Conservation (phyloP, 2,888 invertebrate genomes). For the Fragum fragum region DNA sequence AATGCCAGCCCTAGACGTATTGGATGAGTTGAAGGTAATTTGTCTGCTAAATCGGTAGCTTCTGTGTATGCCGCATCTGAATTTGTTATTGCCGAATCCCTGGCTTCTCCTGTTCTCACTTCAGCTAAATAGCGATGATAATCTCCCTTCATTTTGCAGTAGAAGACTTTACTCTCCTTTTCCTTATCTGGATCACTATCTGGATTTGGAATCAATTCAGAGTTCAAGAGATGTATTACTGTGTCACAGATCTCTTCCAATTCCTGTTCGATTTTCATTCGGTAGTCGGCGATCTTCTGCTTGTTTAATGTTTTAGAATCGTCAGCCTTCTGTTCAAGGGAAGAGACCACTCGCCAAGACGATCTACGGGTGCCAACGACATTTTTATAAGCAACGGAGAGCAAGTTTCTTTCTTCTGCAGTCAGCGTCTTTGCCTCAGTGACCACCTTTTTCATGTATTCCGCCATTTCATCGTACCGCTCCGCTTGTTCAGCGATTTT, state of each 20-base stretch:
- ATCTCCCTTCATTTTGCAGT: constrained; percentile 99
- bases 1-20: constrained; percentile 99
- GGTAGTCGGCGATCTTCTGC: constrained; percentile 91
- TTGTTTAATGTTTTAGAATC: constrained; percentile 5
- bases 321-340: constrained; percentile 43
- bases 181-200: constrained; percentile 90
- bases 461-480: constrained; percentile 99
- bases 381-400: constrained; percentile 99
- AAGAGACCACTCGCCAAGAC: constrained; percentile 94
- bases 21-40: constrained; percentile 99
- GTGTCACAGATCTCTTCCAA: constrained; percentile 99
- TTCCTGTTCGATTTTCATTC: constrained; percentile 99
- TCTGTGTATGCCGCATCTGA: constrained; percentile 98
- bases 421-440: constrained; percentile 93
- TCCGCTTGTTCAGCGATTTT: constrained; percentile 99
- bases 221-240: constrained; percentile 98
- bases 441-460: constrained; percentile 91
- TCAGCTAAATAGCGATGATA: constrained; percentile 99
- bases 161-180: constrained; percentile 97
- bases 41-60: constrained; percentile 99
- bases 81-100: constrained; percentile 88
- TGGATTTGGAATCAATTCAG: constrained; percentile 95
- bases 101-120: constrained; percentile 95
- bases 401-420: constrained; percentile 98
- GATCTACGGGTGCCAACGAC: constrained; percentile 98